Evolutionary conservation across 2,888 invertebrate species (phyloP), one percentile per base, ranked within the genome.

Genomic region (Agrotis exclamationis): DNA sequence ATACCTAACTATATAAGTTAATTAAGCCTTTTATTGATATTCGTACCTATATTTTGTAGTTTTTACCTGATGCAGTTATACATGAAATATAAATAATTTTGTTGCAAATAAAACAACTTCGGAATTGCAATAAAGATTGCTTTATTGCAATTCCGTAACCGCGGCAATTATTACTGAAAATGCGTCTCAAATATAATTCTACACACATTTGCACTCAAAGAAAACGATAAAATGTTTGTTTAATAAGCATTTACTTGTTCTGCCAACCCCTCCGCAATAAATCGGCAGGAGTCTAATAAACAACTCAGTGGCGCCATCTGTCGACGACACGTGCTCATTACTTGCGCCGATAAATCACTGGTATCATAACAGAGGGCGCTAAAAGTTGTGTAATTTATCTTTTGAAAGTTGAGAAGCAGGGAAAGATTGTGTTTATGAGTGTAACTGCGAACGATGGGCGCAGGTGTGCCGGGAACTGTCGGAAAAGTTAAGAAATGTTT

Each of bases 341-440:
- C 91, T 88, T 80, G 79, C 28, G 33, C 79, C 86, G 18, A 93
- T 95, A 95, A 95, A 95, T 96, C 96, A 94, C 81, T 80, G 78
- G 77, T 88, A 85, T 89, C 91, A 89, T 88, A 88, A 90, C 88
- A 95, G 95, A 94, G 93, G 95, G 94, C 93, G 94, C 87, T 88
- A 76, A 63, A 92, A 94, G 90, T 95, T 93, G 71, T 60, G 85
- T 85, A 87, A 93, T 95, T 89, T 93, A 91, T 94, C 92, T 90
- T 84, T 74, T 63, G 76, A 74, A 86, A 89, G 89, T 84, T 82
- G 73, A 50, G 74, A 79, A 86, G 54, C 64, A 74, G 82, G 84
- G 86, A 90, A 93, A 94, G 90, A 94, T 94, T 92, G 92, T 93
- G 90, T 94, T 94, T 94, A 94, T 88, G 92, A 90, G 77, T 74